Evolutionary conservation across 1,140 invertebrate genomes (phyloP).

Genomic region (Schlechtendalia chinensis): DNA sequence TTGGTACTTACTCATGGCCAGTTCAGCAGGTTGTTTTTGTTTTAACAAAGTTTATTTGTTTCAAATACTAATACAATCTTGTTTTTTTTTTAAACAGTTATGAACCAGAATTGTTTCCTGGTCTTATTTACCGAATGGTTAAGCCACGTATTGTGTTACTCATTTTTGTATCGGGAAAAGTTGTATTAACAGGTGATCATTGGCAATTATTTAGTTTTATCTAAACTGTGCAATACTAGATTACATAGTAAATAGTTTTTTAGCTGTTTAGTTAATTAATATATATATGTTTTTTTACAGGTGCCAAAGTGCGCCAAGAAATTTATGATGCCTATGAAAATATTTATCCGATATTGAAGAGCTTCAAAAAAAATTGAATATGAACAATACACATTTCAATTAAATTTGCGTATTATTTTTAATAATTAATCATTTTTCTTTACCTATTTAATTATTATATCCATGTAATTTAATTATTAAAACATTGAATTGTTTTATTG

Average conservation of each 20-base stretch:
- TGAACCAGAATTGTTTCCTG: conserved; percentile 94
- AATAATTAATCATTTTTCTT: background rate
- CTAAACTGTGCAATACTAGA: no score
- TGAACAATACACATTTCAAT: background rate
- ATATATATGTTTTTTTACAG: conserved; percentile 59
- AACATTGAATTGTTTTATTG: background rate
- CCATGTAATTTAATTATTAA: background rate
- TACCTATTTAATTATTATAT: background rate
- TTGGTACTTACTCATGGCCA: conserved; percentile 94
- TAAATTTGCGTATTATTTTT: background rate
- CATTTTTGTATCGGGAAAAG: conserved; percentile 99
- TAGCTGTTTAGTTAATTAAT: background rate
- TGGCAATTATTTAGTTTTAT: conserved; percentile 21
- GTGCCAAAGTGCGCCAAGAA: conserved; percentile 96
- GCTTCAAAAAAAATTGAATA: conserved; percentile 89
- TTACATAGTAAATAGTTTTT: background rate
- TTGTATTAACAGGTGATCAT: conserved; percentile 81
- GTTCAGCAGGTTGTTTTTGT: conserved; percentile 76
- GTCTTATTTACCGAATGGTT: conserved; percentile 98
- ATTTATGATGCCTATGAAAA: conserved; percentile 99
- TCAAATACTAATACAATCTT: background rate
- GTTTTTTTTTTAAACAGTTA: conserved; percentile 59
- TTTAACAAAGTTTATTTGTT: background rate
- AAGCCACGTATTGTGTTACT: conserved; percentile 97
- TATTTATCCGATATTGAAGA: conserved; percentile 98